Percentiles rank a stretch among this genome's conserved stretches.
These are phyloP conservation scores for Agonopterix heracliana DNA, from an alignment of 2,888 invertebrate species.

Conservation along the genomic window DNA sequence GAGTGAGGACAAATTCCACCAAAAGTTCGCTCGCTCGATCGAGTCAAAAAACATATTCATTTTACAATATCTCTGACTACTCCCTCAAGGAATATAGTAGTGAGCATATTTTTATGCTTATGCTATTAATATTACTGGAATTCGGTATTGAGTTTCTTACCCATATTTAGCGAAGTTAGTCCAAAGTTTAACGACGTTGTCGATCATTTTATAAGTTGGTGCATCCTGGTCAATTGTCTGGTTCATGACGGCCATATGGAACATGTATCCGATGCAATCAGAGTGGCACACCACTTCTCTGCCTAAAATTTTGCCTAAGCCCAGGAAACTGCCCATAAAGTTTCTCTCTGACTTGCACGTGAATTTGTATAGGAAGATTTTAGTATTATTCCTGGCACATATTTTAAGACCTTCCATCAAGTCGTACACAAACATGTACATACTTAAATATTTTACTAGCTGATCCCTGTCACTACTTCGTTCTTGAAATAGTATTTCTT, in stretches of 20 bases:
- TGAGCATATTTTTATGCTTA: too few relatives aligned
- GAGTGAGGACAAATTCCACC: too few relatives aligned
- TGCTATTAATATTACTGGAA: too few relatives aligned
- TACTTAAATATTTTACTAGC: conserved; percentile 18
- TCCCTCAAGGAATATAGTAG: too few relatives aligned
- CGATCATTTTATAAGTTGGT: conserved; percentile 13
- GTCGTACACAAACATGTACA: conserved; percentile 16
- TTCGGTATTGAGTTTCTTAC: conserved; percentile 8
- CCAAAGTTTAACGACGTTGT: conserved; percentile 15
- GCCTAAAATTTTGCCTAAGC: background rate
- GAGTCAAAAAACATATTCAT: too few relatives aligned
- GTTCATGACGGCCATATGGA: background rate
- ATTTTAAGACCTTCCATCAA: conserved; percentile 7
- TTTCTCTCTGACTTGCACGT: conserved; percentile 18
- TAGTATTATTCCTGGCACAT: conserved; percentile 12
- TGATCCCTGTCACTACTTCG: conserved; percentile 13
- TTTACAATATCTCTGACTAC: too few relatives aligned
- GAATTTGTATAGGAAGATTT: conserved; percentile 20
- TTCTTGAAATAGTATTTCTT: conserved; percentile 25
- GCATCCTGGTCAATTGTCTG: conserved; percentile 1
- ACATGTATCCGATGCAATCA: conserved; percentile 2
- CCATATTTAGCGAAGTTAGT: conserved; percentile 22
- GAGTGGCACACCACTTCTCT: conserved; percentile 1
- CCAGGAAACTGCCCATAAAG: conserved; percentile 1
- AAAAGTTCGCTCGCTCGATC: too few relatives aligned